These are phyloP conservation scores for Asarcornis scutulata DNA, from an alignment of 2,113 vertebrate species.

Conservation along the genomic window DNA sequence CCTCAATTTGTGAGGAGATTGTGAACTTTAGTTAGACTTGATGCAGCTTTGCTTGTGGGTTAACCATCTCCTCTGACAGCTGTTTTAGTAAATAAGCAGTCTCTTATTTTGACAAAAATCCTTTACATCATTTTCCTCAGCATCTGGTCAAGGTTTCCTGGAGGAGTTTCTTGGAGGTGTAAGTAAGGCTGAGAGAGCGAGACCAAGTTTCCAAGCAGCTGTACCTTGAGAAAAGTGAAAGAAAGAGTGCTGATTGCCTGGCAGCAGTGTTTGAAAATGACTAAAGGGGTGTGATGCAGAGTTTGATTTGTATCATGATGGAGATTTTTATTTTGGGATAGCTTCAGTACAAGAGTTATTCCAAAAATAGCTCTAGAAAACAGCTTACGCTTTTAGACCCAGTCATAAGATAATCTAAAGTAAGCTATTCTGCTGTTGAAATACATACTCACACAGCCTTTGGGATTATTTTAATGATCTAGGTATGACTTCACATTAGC, in stretches of 20 bases:
- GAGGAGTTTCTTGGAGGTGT: background rate
- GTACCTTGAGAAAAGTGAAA: slow-evolving; percentile 7
- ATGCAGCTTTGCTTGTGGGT: background rate
- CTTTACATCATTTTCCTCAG: background rate
- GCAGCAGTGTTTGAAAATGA: background rate
- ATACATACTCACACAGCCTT: background rate
- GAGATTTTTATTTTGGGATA: slow-evolving; percentile 22
- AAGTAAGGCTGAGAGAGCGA: background rate
- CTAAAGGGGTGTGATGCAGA: background rate
- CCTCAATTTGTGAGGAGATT: background rate
- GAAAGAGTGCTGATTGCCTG: background rate
- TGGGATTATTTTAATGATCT: background rate
- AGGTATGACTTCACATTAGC: background rate
- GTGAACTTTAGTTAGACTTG: background rate
- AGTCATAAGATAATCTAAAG: background rate
- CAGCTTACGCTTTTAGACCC: background rate
- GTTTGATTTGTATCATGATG: background rate
- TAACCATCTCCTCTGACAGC: background rate
- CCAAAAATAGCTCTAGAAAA: background rate
- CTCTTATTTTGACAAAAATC: slow-evolving; percentile 7
- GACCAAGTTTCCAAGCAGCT: background rate
- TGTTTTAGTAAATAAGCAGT: slow-evolving; percentile 10
- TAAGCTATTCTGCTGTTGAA: background rate
- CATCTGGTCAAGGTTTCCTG: background rate
- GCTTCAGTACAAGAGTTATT: background rate